Percentiles rank a stretch among this genome's conserved stretches.
These are phyloP conservation scores for Seriola aureovittata DNA, from an alignment of 2,113 vertebrate genomes.

Conservation along the genomic window DNA sequence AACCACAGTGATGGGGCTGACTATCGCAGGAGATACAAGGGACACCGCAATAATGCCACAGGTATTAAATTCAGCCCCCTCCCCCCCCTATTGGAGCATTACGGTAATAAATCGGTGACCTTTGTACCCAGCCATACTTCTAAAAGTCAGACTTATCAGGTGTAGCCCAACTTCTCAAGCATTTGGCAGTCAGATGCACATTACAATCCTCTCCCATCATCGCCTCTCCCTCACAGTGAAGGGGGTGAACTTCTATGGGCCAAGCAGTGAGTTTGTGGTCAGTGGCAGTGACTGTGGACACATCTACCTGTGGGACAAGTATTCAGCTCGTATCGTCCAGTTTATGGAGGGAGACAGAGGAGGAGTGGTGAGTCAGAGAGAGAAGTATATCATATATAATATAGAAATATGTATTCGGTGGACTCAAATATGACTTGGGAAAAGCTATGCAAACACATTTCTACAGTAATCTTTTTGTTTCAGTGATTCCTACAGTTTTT, in stretches of 20 bases:
- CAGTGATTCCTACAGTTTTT: neutral
- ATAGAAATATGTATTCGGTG: too few species aligned
- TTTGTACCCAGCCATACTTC: neutral
- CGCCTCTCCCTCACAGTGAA: slow-evolving; percentile 86
- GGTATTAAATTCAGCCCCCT: slow-evolving; percentile 75
- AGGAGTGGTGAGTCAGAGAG: slow-evolving; percentile 90
- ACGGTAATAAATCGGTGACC: neutral
- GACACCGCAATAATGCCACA: slow-evolving; percentile 95
- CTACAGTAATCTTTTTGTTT: neutral
- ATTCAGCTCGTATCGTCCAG: slow-evolving; percentile 94
- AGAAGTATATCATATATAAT: neutral
- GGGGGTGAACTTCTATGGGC: slow-evolving; percentile 95
- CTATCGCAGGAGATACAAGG: slow-evolving; percentile 92
- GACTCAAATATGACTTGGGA: neutral
- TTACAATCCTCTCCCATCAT: neutral
- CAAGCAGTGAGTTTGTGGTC: slow-evolving; percentile 93
- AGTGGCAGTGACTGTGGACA: slow-evolving; percentile 96
- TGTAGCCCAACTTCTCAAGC: neutral
- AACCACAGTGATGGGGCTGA: slow-evolving; percentile 94
- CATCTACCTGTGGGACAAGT: slow-evolving; percentile 96
- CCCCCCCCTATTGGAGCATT: neutral
- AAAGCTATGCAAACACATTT: neutral
- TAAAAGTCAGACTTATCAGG: neutral
- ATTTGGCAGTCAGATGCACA: neutral
- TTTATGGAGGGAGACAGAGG: slow-evolving; percentile 96